Evolutionary conservation across 2,113 vertebrate species (phyloP), one percentile per base, ranked within the genome.

Genomic region (Cyanoramphus novaezelandiae): DNA sequence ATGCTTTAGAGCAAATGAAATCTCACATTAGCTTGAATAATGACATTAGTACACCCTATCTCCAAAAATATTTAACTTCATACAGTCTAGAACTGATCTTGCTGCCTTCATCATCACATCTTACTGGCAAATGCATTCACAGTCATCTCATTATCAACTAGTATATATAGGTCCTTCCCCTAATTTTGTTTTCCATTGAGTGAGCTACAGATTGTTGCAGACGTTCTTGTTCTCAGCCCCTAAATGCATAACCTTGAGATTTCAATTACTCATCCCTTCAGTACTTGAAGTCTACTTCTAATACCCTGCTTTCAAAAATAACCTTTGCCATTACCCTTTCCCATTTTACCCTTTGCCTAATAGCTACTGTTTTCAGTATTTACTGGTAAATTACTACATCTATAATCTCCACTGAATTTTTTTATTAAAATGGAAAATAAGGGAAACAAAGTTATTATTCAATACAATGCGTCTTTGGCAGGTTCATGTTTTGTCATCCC

Each of bases 111-210:
- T 57, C 62, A 27, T 25, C 35, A 52, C n/a, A 80, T 49, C 53
- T 85, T 37, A 31, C 37, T 63, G n/a, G 11, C 35, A 87, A 68
- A 86, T 17, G 10, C 69, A 83, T 37, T 15, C 85, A 50, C 44
- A 59, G 16, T 9, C n/a, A 65, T 63, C 46, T 67, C 41, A 18
- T 77, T 90, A 63, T 29, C 21, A 75, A 37, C 11, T 31, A 53
- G 17, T 28, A n/a, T 13, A 49, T 0, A 0, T 1, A 81, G 15
- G 5, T 35, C 2, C 10, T 69, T 13, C 44, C 49, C 3, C 10
- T 41, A 7, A 8, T 29, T 57, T 19, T 64, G 57, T 74, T 53
- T 46, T 5, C 15, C 47, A 69, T 1, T 2, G 3, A 62, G 41
- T 20, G 12, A 65, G 31, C 33, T 60, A 33, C 24, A 77, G 8